These are phyloP conservation scores for Hemibagrus guttatus DNA, from an alignment of 2,797 vertebrate genomes.

Conservation along the genomic window DNA sequence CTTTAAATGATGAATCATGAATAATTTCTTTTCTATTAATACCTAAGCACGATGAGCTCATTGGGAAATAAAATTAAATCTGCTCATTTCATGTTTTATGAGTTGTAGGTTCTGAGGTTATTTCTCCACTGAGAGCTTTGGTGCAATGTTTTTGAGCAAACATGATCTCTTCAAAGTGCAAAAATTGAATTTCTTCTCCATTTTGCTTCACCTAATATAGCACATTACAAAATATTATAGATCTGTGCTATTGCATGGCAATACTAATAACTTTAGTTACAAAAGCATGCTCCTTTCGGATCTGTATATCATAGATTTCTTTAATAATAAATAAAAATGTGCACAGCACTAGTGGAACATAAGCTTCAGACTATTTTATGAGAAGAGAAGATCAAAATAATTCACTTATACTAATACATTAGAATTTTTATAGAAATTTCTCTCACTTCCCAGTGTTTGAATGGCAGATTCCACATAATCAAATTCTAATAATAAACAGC, in stretches of 20 bases:
- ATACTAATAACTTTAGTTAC: background rate
- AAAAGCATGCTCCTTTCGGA: background rate
- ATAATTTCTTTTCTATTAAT: background rate
- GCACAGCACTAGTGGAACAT: background rate
- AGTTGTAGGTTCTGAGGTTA: background rate
- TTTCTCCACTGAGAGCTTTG: background rate
- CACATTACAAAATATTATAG: background rate
- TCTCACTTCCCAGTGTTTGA: too few relatives aligned
- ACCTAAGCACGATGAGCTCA: background rate
- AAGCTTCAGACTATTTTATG: too few relatives aligned
- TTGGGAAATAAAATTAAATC: background rate
- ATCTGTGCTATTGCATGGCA: background rate
- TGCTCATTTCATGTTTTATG: conserved; percentile 5
- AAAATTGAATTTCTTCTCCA: background rate
- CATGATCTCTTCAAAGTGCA: too few relatives aligned
- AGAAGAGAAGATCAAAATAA: too few relatives aligned
- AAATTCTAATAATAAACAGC: too few relatives aligned
- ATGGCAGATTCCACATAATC: too few relatives aligned
- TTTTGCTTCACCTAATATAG: background rate
- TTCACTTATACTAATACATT: too few relatives aligned
- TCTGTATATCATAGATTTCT: background rate
- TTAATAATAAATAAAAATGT: too few relatives aligned
- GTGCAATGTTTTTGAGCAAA: background rate
- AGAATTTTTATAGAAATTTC: too few relatives aligned
- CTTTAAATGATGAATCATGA: background rate